Evolutionary conservation across 2,888 invertebrate species (phyloP).

Genomic region (Melitaea athalia): DNA sequence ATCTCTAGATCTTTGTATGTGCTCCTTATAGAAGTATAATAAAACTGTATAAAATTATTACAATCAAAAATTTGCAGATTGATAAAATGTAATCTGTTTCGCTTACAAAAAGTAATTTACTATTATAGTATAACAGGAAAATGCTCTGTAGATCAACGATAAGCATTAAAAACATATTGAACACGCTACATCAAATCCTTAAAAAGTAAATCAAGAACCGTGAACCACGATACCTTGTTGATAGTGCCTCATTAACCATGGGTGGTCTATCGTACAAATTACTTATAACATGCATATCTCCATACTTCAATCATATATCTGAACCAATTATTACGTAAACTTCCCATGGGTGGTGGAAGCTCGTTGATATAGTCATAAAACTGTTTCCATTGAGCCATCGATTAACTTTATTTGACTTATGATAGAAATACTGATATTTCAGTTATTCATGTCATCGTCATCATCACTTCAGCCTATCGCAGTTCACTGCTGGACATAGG

Average conservation of each 20-base stretch:
- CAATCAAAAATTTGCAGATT: too few relatives aligned
- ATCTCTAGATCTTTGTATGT: too few relatives aligned
- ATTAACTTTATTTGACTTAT: neutral
- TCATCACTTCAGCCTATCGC: too few relatives aligned
- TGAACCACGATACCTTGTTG: slow-evolving; percentile 9
- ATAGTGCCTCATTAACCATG: slow-evolving; percentile 19
- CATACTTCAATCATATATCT: slow-evolving; percentile 61
- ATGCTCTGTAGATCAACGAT: neutral
- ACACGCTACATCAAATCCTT: slow-evolving; percentile 3
- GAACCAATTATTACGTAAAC: slow-evolving; percentile 62
- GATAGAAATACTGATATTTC: neutral
- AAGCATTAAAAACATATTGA: neutral
- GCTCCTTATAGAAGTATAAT: too few relatives aligned
- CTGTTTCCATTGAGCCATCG: slow-evolving; percentile 31
- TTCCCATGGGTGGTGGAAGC: slow-evolving; percentile 44
- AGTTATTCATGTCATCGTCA: neutral
- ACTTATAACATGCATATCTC: slow-evolving; percentile 58
- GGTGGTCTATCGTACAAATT: slow-evolving; percentile 37
- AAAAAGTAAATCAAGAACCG: slow-evolving; percentile 1
- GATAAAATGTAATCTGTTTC: neutral
- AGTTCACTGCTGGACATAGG: too few relatives aligned
- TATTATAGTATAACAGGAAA: neutral
- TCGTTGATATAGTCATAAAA: slow-evolving; percentile 26
- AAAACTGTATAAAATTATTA: too few relatives aligned
- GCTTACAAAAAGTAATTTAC: neutral